phyloP scores from a whole-genome alignment of 2,797 vertebrate species.

The Loris lydekkerianus region DNA sequence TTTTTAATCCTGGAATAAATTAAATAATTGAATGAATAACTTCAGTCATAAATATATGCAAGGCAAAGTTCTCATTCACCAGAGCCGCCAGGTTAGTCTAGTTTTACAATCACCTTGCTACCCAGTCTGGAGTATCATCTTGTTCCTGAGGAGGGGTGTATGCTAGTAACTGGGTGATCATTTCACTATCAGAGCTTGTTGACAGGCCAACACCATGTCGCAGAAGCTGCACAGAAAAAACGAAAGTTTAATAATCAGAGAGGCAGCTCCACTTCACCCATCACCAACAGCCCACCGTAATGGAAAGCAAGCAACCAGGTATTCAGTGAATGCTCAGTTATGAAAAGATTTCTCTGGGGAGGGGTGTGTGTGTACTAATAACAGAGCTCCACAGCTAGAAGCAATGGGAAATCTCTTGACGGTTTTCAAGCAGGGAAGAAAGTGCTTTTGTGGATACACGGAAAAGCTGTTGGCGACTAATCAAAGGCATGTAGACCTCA shows the following conservation, averaged over 20 bases:
- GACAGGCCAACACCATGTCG: constrained; percentile 98
- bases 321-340: neutral
- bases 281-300: neutral
- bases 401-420: neutral
- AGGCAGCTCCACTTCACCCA: neutral
- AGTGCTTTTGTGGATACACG: neutral
- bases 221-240: constrained; percentile 92
- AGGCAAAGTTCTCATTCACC: neutral
- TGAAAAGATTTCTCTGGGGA: neutral
- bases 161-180: constrained; percentile 98
- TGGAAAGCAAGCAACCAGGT: neutral
- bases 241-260: constrained; percentile 1
- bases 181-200: constrained; percentile 98
- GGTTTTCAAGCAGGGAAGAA: neutral
- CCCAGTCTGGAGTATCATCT: constrained; percentile 95
- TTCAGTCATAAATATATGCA: neutral
- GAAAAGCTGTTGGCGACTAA: constrained; percentile 25
- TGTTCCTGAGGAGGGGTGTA: constrained; percentile 97
- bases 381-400: neutral
- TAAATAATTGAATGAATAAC: constrained; percentile 40
- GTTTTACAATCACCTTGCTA: constrained; percentile 93
- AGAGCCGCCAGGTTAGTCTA: neutral
- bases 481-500: neutral
- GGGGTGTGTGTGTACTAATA: neutral
- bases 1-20: constrained; percentile 95